Evolutionary conservation across 2,113 vertebrate genomes (phyloP), one percentile per base, ranked within the genome.

Genomic region (Aramus guarauna): DNA sequence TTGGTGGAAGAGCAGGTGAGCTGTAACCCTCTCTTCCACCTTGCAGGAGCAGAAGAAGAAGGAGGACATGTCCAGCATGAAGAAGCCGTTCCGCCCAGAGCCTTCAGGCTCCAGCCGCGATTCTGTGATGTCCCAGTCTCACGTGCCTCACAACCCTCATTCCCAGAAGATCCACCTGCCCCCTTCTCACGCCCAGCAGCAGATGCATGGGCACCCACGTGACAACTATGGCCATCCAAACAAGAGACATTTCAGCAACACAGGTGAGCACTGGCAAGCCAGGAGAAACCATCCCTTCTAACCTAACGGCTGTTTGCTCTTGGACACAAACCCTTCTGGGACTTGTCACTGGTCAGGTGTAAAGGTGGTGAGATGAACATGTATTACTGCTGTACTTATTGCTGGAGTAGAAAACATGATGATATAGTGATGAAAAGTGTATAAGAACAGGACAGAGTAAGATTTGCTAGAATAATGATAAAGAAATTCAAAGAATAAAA

Each of bases 1-100:
- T 11, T 30, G 39, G 22, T 72, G 53, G 53, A 36, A 64, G 36
- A 72, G 81, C 66, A n/a, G 69, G 59, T 72, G 74, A 95, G 58
- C 77, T 69, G 52, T 89, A 73, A 66, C 13, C 16, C 9, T 91
- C 17, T 92, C 45, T 90, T 67, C 12, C 15, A 39, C 90, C 64
- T 91, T 96, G 97, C 98, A 99, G 98, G 99, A 99, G 85, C 99
- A 99, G 45, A 99, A 99, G 97, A 99, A 99, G 97, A 99, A 99
- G 93, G 99, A 99, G 56, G 98, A 99, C 62, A 50, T 97, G 48
- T 81, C 97, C 11, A 98, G 98, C 77, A 98, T 97, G 95, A 98
- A 98, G 82, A 99, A 99, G 88, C 96, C 97, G 5, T 99, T 99
- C 97, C 98, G 99, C 72, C 98, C 98, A 1, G 99, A 99, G 94